These are phyloP conservation scores for Etheostoma spectabile DNA, from an alignment of 2,113 vertebrate genomes.

Conservation along the genomic window DNA sequence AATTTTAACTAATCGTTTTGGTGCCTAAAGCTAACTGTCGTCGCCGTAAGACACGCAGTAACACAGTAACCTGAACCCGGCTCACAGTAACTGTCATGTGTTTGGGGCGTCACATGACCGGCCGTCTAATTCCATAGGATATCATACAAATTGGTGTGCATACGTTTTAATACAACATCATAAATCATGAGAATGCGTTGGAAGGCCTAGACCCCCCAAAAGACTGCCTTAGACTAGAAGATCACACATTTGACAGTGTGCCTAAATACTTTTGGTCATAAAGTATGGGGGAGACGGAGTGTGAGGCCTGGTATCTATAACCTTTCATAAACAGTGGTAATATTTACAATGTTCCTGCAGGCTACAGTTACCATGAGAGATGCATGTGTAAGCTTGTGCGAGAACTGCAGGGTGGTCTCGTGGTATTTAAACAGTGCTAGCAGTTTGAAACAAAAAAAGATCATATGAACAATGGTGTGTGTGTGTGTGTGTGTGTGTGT, in stretches of 20 bases:
- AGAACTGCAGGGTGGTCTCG: slow-evolving; percentile 8
- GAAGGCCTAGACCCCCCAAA: background rate
- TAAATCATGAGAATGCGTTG: too few relatives aligned
- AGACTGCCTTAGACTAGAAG: background rate
- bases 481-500: slow-evolving; percentile 30
- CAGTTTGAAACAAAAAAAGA: slow-evolving; percentile 22
- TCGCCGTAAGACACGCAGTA: too few relatives aligned
- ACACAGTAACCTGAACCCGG: too few relatives aligned
- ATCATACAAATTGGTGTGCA: too few relatives aligned
- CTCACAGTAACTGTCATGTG: too few relatives aligned
- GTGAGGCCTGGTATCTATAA: background rate
- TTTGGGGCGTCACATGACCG: too few relatives aligned
- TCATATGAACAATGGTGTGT: slow-evolving; percentile 11
- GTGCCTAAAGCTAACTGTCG: too few relatives aligned
- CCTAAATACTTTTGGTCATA: background rate
- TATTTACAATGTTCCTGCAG: slow-evolving; percentile 17
- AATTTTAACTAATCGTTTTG: too few relatives aligned
- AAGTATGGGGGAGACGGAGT: background rate
- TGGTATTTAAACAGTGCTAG: slow-evolving; percentile 44
- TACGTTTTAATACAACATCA: too few relatives aligned
- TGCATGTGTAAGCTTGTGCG: background rate
- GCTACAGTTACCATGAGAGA: background rate
- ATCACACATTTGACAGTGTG: background rate
- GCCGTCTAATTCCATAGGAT: too few relatives aligned
- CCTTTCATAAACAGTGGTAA: slow-evolving; percentile 14